Evolutionary conservation across 2,797 vertebrate genomes (phyloP), one percentile per base, ranked within the genome.

Genomic region (Catamblyrhynchus diadema): DNA sequence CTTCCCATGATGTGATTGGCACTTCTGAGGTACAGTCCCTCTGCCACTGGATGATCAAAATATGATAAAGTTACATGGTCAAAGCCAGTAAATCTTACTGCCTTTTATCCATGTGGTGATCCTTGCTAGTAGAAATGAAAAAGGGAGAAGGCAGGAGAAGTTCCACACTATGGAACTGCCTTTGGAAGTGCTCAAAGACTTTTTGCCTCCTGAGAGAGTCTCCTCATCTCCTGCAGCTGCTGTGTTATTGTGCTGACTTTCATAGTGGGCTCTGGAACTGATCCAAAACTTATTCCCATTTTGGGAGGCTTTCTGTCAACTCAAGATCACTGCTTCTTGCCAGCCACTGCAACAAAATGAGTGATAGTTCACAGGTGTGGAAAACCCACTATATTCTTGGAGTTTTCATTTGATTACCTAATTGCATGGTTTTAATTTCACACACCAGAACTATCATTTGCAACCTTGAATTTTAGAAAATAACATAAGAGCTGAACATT

Each of bases 241-340:
- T 4, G 8, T 44, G 66, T 51, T 84, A 9, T 21, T 88, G 66
- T 73, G 44, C 60, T 92, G 90, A 66, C 81, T 83, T 93, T 73
- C 59, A 59, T 0, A 12, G 69, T 13, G 44, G 50, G 50, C 19
- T 57, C 57, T 95, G 93, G 94, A 79, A 15, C 14, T 7, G 72
- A 42, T 39, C 65, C 93, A 75, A 17, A 50, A 19, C 8, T 20
- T 45, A 70, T 77, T 92, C 83, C 86, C 41, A 1, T 48, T 66
- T 14, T 9, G 48, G 64, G 70, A 86, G 51, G 35, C 17, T 86
- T 88, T 81, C 73, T 86, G 41, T 84, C 81, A 81, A 5, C 57
- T 65, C 65, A 20, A 41, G 69, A 69, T 69, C 33, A 10, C 28
- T 59, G 51, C 64, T 80, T 22, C 28, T 53, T 85, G 44, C 87